Evolutionary conservation across 2,888 invertebrate genomes (phyloP).

Genomic region (Drosophila nr. perissopoda): DNA sequence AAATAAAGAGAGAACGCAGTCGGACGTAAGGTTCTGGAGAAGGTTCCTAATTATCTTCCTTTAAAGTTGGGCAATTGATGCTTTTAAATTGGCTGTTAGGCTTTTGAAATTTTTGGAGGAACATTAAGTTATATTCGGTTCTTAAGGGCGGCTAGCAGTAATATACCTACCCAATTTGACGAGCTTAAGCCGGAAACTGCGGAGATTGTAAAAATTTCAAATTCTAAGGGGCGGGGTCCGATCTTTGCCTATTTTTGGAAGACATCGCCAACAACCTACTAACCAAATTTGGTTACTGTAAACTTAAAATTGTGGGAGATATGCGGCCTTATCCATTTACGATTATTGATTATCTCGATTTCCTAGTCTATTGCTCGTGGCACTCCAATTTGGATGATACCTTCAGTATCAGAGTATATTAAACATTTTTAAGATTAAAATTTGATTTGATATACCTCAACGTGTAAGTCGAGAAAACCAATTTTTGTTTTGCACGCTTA

Average conservation of each 20-base stretch:
- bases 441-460: no score
- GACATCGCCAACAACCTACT: neutral
- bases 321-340: accelerated
- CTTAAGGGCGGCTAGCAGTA: neutral
- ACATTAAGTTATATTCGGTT: no score
- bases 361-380: neutral
- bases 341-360: no score
- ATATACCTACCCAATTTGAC: neutral
- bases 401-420: no score
- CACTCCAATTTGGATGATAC: no score
- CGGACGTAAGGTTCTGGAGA: accelerated
- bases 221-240: no score
- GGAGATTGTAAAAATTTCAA: neutral
- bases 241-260: neutral
- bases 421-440: no score
- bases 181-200: no score
- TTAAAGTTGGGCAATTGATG: neutral
- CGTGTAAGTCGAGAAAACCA: no score
- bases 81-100: no score
- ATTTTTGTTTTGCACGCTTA: no score
- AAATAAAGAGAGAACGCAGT: neutral
- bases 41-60: neutral
- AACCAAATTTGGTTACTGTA: neutral
- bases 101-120: no score
- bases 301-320: neutral